Base-by-base conservation (phyloP, 2,797 vertebrate genomes). In the Falco rusticolus region DNA sequence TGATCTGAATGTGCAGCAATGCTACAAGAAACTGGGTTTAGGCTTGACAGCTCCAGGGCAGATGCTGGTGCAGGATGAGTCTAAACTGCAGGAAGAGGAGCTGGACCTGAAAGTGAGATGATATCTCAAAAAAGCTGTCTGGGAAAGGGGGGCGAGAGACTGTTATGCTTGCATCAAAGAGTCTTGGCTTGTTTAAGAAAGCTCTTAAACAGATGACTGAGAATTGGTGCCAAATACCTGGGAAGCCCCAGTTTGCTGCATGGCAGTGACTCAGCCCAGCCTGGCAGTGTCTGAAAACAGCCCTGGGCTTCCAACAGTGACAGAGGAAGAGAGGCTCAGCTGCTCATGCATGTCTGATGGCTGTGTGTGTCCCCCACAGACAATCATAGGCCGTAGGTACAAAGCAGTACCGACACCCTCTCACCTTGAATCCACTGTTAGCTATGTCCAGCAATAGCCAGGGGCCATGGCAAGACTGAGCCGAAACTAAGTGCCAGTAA, bases 181-280 rank as follows among this genome's bases (percentile, higher is more conserved):
- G 16, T 18, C 75, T 68, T 78, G 72, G 80, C 86, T 93, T 92
- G 68, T 91, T 92, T 87, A 45, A 66, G 51, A 80, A 66, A 71
- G 71, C 90, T 96, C 75, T 92, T 83, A 91, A 96, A 87, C 92
- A 95, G 96, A 96, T 96, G 94, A 96, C 94, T 91, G 1, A 94
- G 70, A 87, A 91, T 81, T 71, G 26, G 45, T 93, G 95, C 96
- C 96, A 96, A 91, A 78, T 96, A 97, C 92, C 94, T 94, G 96
- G 96, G 95, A 93, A 96, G 94, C 43, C 95, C 96, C 95, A 87
- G 96, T 94, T 96, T 96, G 96, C 96, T 95, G 95, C 95, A 93
- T 93, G 95, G 96, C 92, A 84, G 88, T 96, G 96, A 96, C 96
- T 96, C 95, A 96, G 89, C 93, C 92, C 89, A 90, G 87, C 75